These are phyloP conservation scores for Temnothorax unifasciatus DNA, from an alignment of 2,888 invertebrate species.

Conservation along the genomic window DNA sequence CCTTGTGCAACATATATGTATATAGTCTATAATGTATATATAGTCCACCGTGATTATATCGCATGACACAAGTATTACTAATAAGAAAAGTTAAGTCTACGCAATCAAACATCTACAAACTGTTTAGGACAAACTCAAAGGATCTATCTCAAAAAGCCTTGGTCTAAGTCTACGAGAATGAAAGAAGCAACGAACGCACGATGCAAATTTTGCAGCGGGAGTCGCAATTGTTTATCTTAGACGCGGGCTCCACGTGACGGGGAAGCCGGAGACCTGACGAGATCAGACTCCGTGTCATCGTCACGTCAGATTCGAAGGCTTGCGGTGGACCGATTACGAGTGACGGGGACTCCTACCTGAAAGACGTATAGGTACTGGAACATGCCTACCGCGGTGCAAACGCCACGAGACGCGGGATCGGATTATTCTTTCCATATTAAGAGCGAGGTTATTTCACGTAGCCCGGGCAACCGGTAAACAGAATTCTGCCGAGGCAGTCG, in stretches of 20 bases:
- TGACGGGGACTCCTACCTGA: constrained; percentile 76
- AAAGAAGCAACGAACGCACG: constrained; percentile 7
- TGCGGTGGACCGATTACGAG: constrained; percentile 17
- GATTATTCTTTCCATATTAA: constrained; percentile 74
- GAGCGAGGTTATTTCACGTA: constrained; percentile 79
- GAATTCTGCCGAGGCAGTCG: constrained; percentile 74
- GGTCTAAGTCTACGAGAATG: background rate
- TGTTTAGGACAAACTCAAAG: background rate
- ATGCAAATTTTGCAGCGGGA: constrained; percentile 24
- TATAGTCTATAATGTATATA: background rate
- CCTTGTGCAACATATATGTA: background rate
- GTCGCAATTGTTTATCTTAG: constrained; percentile 29
- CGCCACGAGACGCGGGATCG: constrained; percentile 72
- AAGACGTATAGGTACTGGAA: constrained; percentile 82
- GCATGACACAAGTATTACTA: background rate
- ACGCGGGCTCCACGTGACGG: constrained; percentile 32
- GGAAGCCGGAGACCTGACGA: constrained; percentile 13
- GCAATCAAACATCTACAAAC: background rate
- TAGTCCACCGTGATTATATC: background rate
- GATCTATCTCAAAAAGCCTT: background rate
- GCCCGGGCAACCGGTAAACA: constrained; percentile 83
- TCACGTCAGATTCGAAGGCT: constrained; percentile 25
- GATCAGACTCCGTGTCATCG: constrained; percentile 11
- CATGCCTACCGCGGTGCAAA: constrained; percentile 72
- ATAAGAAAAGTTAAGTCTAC: background rate